A percentile compares a stretch with the other conserved stretches of the same genome.
phyloP scores from a whole-genome alignment of 2,888 invertebrate genomes.

The Temnothorax rugatulus region DNA sequence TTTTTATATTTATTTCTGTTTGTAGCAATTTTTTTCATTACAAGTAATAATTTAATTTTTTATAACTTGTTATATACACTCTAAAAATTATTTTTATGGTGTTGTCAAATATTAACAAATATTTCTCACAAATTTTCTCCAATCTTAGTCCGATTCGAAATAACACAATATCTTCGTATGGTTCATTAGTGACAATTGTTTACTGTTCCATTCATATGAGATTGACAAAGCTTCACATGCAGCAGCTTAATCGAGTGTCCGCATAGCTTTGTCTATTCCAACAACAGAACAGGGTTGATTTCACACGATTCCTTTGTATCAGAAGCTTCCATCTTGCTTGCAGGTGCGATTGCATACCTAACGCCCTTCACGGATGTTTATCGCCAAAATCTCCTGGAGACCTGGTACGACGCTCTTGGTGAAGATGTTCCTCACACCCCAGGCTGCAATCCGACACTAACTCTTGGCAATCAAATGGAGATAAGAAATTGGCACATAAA shows the following conservation, averaged over 20 bases:
- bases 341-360: conserved; percentile 93
- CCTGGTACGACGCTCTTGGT: conserved; percentile 87
- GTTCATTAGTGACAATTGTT: conserved; percentile 36
- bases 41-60: neutral
- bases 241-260: conserved; percentile 35
- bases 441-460: conserved; percentile 90
- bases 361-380: conserved; percentile 92
- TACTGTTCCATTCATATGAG: conserved; percentile 23
- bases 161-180: conserved; percentile 29
- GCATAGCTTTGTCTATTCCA: conserved; percentile 29
- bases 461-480: conserved; percentile 92
- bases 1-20: neutral
- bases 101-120: neutral
- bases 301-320: conserved; percentile 8
- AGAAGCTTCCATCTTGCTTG: conserved; percentile 33
- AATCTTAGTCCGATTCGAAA: conserved; percentile 3
- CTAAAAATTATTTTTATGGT: neutral
- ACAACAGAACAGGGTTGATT: conserved; percentile 15
- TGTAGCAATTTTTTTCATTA: neutral
- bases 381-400: conserved; percentile 87
- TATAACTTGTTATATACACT: neutral
- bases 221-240: conserved; percentile 24
- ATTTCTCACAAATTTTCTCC: neutral
- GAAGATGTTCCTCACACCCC: conserved; percentile 90
- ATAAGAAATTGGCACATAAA: conserved; percentile 94